Evolutionary conservation across 1,140 invertebrate species (phyloP).

Genomic region (Metaphire vulgaris): DNA sequence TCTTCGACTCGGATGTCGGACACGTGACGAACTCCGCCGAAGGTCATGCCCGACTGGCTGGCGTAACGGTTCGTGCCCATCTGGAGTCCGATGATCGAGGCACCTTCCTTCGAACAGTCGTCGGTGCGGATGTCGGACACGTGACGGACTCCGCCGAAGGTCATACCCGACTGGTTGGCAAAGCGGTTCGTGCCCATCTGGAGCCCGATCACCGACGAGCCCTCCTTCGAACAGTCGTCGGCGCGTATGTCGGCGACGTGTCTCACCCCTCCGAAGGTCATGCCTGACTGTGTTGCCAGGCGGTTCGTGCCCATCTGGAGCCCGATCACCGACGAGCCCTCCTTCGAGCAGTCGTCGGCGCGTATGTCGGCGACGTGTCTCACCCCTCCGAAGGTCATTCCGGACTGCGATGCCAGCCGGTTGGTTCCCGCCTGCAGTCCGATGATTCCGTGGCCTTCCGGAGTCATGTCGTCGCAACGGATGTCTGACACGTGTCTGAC

Average conservation of each 20-base stretch:
- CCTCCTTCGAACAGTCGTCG: conserved; percentile 48
- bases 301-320: conserved; percentile 63
- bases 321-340: conserved; percentile 78
- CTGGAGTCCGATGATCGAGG: conserved; percentile 68
- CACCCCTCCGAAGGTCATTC: conserved; percentile 61
- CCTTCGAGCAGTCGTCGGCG: conserved; percentile 38
- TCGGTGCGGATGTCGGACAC: conserved; percentile 55
- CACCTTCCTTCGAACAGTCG: conserved; percentile 63
- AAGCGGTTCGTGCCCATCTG: conserved; percentile 79
- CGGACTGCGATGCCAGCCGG: conserved; percentile 59
- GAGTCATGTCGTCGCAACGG: conserved; percentile 32
- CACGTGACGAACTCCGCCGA: conserved; percentile 69
- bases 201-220: conserved; percentile 79
- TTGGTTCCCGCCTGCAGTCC: conserved; percentile 88
- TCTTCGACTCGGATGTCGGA: conserved; percentile 45
- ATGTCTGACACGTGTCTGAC: conserved; percentile 32
- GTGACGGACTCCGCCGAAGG: conserved; percentile 85
- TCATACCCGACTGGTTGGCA: conserved; percentile 72
- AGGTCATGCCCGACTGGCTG: conserved; percentile 69
- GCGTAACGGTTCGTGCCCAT: conserved; percentile 81
- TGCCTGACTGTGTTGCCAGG: conserved; percentile 57
- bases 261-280: conserved; percentile 71
- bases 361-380: conserved; percentile 35
- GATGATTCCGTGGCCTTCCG: conserved; percentile 67
- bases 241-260: conserved; percentile 38